These are phyloP conservation scores for Falco columbarius DNA, from an alignment of 2,797 vertebrate species.

Conservation along the genomic window DNA sequence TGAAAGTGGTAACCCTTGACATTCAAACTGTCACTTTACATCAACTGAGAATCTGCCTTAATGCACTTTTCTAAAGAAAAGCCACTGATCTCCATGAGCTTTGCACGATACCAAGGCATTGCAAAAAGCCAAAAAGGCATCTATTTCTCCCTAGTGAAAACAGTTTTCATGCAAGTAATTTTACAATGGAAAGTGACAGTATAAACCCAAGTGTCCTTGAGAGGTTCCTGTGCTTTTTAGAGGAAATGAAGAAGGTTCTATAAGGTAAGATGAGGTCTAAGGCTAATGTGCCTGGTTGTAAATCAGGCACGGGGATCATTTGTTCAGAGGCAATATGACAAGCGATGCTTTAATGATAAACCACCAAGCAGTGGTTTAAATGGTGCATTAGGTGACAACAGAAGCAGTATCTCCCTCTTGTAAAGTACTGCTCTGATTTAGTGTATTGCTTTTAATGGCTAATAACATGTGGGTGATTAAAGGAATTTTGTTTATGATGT, in stretches of 20 bases:
- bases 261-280: slow-evolving; percentile 6
- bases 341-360: background rate
- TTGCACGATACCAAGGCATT: background rate
- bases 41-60: background rate
- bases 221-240: background rate
- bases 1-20: background rate
- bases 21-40: background rate
- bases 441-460: background rate
- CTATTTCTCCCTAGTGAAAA: background rate
- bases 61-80: background rate
- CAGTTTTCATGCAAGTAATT: background rate
- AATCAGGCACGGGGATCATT: background rate
- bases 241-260: slow-evolving; percentile 3
- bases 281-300: slow-evolving; percentile 9
- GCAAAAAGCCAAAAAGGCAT: background rate
- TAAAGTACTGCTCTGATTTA: background rate
- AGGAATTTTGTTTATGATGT: background rate
- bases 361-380: background rate
- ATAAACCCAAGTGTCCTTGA: background rate
- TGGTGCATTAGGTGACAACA: background rate
- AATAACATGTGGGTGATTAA: background rate
- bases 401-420: background rate
- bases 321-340: background rate
- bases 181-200: background rate
- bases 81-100: background rate